A percentile compares a stretch with the other conserved stretches of the same genome.
Evolutionary conservation across 2,888 invertebrate species (phyloP).

Genomic region (Iphiclides podalirius): DNA sequence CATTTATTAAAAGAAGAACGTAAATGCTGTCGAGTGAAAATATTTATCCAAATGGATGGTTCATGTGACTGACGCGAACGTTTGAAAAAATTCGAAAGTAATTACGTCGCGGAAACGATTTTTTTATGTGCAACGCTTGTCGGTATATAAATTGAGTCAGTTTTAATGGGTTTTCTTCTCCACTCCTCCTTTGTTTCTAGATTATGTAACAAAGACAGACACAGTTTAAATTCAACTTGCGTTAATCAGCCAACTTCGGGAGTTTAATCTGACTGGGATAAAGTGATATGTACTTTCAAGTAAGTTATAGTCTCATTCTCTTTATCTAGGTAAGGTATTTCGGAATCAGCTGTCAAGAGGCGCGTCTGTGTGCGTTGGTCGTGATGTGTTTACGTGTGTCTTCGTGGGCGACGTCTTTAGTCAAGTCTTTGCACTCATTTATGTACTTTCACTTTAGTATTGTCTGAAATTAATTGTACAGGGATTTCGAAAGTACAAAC

Average conservation of each 20-base stretch:
- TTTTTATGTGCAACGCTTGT: constrained; percentile 24
- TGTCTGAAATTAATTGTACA: neutral
- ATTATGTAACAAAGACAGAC: constrained; percentile 37
- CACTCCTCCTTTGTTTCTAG: constrained; percentile 34
- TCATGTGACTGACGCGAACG: constrained; percentile 10
- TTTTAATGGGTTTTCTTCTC: constrained; percentile 44
- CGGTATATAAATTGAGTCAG: constrained; percentile 30
- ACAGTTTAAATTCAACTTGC: constrained; percentile 38
- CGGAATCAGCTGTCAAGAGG: constrained; percentile 19
- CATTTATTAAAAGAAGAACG: neutral
- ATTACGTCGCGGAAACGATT: constrained; percentile 22
- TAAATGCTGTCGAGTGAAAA: neutral
- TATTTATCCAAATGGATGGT: constrained; percentile 11
- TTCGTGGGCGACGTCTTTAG: constrained; percentile 1
- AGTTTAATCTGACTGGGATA: constrained; percentile 29
- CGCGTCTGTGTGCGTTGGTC: constrained; percentile 9
- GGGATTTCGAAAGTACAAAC: too few species aligned
- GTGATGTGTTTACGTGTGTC: neutral
- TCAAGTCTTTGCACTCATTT: constrained; percentile 3
- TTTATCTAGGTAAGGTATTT: constrained; percentile 22
- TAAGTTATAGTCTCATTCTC: constrained; percentile 23
- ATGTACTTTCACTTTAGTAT: constrained; percentile 6
- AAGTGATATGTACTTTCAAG: constrained; percentile 24
- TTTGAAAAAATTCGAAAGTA: constrained; percentile 14
- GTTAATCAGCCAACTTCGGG: constrained; percentile 39